Conservation (phyloP, 2,888 invertebrate species). For the Clepsis dumicolana region DNA sequence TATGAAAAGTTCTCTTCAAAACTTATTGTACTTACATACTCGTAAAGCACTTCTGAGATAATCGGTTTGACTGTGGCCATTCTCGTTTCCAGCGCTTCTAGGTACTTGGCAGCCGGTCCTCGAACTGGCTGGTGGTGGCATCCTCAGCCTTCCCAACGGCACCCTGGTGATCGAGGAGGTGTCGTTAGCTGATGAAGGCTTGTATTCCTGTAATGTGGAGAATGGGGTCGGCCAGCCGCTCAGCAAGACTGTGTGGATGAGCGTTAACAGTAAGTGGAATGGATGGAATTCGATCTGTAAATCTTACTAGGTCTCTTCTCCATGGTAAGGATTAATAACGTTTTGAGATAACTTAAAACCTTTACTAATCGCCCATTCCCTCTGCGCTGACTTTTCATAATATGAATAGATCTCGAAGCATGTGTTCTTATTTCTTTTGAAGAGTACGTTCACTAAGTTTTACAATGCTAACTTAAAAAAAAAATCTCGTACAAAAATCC, state of each 20-base stretch:
- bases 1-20: too few relatives aligned
- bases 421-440: too few relatives aligned
- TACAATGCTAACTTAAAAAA: too few relatives aligned
- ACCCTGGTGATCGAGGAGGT: conserved; percentile 79
- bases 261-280: conserved; percentile 75
- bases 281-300: too few relatives aligned
- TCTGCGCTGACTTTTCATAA: too few relatives aligned
- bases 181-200: conserved; percentile 76
- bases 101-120: conserved; percentile 83
- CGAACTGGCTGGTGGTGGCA: conserved; percentile 80
- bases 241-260: conserved; percentile 83
- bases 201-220: conserved; percentile 83
- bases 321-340: background rate
- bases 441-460: too few relatives aligned
- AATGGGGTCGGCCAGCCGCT: conserved; percentile 82
- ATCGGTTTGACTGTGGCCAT: background rate
- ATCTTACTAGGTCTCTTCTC: too few relatives aligned
- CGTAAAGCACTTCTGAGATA: background rate
- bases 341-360: background rate
- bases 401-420: too few relatives aligned
- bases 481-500: too few relatives aligned
- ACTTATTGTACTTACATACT: too few relatives aligned
- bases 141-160: conserved; percentile 79
- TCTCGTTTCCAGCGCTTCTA: conserved; percentile 63
- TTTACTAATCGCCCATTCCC: too few relatives aligned